Evolutionary conservation across 2,113 vertebrate species (phyloP).

Genomic region (Pluvialis apricaria): DNA sequence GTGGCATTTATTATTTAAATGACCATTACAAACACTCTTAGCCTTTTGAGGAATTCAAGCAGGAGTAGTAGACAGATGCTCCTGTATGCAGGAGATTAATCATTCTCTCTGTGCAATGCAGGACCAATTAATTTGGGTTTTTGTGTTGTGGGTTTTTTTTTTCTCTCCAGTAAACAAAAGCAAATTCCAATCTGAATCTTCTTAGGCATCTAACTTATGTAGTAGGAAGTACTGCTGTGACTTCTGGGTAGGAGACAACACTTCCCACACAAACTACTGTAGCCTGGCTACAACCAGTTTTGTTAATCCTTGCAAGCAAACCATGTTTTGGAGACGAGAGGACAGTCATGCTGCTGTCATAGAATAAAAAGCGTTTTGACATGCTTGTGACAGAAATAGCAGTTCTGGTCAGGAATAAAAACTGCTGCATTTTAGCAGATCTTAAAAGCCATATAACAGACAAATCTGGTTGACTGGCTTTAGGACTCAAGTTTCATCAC

Average conservation of each 20-base stretch:
- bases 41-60: constrained; percentile 42
- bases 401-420: neutral
- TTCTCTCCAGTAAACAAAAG: constrained; percentile 1
- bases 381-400: neutral
- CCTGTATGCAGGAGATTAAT: constrained; percentile 13
- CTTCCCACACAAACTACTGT: neutral
- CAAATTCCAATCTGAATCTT: neutral
- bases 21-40: constrained; percentile 56
- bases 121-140: constrained; percentile 23
- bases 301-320: neutral
- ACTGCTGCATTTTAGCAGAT: neutral
- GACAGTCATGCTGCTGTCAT: neutral
- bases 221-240: neutral
- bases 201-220: neutral
- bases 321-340: neutral
- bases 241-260: neutral
- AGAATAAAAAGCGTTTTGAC: neutral
- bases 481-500: neutral
- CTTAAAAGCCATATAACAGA: rapidly evolving
- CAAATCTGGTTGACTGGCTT: neutral
- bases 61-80: constrained; percentile 47
- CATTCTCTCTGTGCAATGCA: neutral
- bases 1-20: constrained; percentile 67
- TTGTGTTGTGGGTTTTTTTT: neutral
- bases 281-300: neutral